These are phyloP conservation scores for Triplophysa rosa DNA, from an alignment of 2,113 vertebrate genomes.

Conservation along the genomic window DNA sequence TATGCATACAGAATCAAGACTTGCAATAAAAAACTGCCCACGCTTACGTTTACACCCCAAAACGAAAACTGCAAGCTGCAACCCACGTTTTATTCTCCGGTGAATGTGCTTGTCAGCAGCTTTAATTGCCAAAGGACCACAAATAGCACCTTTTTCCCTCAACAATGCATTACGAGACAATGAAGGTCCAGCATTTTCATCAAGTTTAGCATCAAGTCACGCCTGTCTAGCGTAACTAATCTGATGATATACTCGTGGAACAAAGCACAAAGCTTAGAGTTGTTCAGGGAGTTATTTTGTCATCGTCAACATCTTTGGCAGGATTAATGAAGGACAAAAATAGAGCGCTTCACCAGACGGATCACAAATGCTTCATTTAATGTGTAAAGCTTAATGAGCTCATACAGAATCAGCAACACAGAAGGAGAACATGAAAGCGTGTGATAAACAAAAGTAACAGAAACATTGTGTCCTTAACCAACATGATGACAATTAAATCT, in stretches of 20 bases:
- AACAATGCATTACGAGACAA: slow-evolving; percentile 34
- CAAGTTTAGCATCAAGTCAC: slow-evolving; percentile 27
- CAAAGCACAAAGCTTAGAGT: slow-evolving; percentile 8
- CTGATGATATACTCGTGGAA: slow-evolving; percentile 16
- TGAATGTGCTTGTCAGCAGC: slow-evolving; percentile 2
- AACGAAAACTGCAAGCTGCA: slow-evolving; percentile 4
- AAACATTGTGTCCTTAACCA: neutral
- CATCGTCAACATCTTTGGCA: slow-evolving; percentile 24
- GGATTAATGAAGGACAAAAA: slow-evolving; percentile 53
- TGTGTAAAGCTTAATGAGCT: slow-evolving; percentile 46
- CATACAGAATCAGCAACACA: slow-evolving; percentile 28
- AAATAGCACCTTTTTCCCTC: slow-evolving; percentile 9
- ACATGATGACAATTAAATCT: neutral
- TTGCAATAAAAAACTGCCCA: slow-evolving; percentile 3
- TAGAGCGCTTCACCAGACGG: slow-evolving; percentile 39
- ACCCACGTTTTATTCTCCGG: neutral
- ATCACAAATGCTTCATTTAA: slow-evolving; percentile 45
- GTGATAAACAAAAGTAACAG: neutral
- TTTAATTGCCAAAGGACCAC: slow-evolving; percentile 3
- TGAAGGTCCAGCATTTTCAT: slow-evolving; percentile 31
- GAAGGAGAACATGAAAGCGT: neutral
- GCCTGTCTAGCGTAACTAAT: slow-evolving; percentile 42
- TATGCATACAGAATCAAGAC: neutral
- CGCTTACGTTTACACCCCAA: neutral
- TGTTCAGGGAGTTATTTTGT: slow-evolving; percentile 38